Conservation (phyloP, 2,888 invertebrate species). For the Coleophora deauratella region DNA sequence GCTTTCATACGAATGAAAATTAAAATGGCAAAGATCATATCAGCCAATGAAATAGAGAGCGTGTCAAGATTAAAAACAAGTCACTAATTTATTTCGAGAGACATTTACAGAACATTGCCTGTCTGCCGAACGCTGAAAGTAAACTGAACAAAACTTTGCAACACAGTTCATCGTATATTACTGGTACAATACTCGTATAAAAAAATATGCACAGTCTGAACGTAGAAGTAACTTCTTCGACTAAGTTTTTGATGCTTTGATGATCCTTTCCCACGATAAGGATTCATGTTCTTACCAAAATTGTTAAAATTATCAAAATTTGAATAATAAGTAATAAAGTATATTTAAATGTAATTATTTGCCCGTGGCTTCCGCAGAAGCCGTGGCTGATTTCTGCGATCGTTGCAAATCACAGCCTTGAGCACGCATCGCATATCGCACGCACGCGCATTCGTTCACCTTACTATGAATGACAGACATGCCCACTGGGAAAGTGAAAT, state of each 20-base stretch:
- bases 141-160: too few relatives aligned
- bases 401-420: not conserved
- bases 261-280: not conserved
- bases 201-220: too few relatives aligned
- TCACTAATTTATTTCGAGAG: constrained; percentile 29
- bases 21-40: constrained; percentile 9
- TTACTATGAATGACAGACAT: constrained; percentile 36
- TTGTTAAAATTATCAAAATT: too few relatives aligned
- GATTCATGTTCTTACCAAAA: not conserved
- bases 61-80: too few relatives aligned
- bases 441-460: constrained; percentile 31
- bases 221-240: too few relatives aligned
- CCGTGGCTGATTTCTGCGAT: constrained; percentile 13
- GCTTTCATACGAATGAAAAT: not conserved
- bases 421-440: constrained; percentile 51
- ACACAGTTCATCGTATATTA: too few relatives aligned
- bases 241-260: too few relatives aligned
- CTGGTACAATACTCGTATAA: too few relatives aligned
- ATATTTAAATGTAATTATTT: constrained; percentile 7
- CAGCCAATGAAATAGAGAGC: constrained; percentile 22
- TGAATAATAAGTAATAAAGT: too few relatives aligned
- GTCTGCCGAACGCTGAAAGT: constrained; percentile 29
- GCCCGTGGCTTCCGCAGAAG: constrained; percentile 58
- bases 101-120: constrained; percentile 47
- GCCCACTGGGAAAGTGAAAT: constrained; percentile 41